Evolutionary conservation across 2,113 vertebrate genomes (phyloP).

Genomic region (Felis chaus): DNA sequence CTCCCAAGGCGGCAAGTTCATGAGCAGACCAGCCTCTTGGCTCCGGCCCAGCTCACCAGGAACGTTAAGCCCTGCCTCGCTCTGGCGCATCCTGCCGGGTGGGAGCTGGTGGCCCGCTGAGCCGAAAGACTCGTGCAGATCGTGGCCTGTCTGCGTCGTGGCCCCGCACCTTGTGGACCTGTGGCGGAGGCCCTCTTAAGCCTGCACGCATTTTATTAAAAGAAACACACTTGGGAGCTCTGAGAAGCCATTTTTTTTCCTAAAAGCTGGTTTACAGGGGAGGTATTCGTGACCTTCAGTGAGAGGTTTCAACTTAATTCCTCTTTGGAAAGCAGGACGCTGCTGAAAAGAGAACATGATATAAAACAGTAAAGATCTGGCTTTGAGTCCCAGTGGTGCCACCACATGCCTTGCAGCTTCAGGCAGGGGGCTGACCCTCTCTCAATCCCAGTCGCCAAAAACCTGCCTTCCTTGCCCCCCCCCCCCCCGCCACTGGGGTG

Average conservation of each 20-base stretch:
- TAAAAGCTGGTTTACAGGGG: not conserved
- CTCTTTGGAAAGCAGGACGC: not conserved
- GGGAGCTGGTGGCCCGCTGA: rapidly evolving
- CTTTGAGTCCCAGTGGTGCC: not conserved
- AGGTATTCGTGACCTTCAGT: no score
- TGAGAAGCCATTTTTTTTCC: not conserved
- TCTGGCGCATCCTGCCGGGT: not conserved
- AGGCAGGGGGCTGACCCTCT: not conserved
- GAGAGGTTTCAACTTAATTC: not conserved
- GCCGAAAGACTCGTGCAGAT: no score
- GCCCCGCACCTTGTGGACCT: no score
- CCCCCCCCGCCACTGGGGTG: not conserved
- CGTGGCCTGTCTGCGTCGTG: not conserved
- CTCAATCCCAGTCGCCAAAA: not conserved
- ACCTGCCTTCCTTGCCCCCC: no score
- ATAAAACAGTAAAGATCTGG: not conserved
- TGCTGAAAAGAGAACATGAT: not conserved
- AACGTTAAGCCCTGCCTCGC: not conserved
- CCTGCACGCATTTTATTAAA: not conserved
- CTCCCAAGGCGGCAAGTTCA: not conserved
- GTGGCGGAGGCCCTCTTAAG: no score
- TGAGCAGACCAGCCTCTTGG: not conserved
- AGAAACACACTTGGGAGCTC: not conserved
- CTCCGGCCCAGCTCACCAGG: not conserved
- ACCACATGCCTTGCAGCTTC: not conserved